Evolutionary conservation across 2,888 invertebrate species (phyloP).

Genomic region (Hirtodrosophila duncani): DNA sequence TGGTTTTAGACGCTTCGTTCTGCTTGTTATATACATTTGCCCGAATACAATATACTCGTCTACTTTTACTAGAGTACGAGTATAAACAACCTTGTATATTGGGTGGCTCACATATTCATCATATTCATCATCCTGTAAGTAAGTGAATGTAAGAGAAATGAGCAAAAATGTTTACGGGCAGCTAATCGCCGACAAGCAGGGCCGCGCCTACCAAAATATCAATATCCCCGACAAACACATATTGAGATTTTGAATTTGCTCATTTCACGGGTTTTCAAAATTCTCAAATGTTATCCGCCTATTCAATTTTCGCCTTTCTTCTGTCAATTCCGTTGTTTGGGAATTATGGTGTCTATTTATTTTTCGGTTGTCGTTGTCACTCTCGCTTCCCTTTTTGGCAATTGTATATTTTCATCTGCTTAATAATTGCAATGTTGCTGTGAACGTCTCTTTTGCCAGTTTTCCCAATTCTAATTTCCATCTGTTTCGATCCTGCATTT

Average conservation of each 20-base stretch:
- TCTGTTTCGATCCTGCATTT: too few species aligned
- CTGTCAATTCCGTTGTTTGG: conserved; percentile 22
- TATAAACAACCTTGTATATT: too few species aligned
- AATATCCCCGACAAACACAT: conserved; percentile 28
- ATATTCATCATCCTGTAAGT: too few species aligned
- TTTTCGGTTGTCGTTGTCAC: conserved; percentile 37
- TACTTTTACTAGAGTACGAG: too few species aligned
- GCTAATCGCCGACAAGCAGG: too few species aligned
- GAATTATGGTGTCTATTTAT: conserved; percentile 30
- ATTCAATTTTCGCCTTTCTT: conserved; percentile 25
- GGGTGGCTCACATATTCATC: too few species aligned
- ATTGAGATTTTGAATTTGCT: conserved; percentile 50
- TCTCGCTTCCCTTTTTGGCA: conserved; percentile 18
- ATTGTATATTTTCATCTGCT: conserved; percentile 38
- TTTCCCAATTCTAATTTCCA: conserved; percentile 44
- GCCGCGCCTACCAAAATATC: conserved; percentile 16
- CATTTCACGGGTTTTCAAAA: conserved; percentile 57
- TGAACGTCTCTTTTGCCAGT: conserved; percentile 44
- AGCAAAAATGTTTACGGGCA: too few species aligned
- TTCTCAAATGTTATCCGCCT: conserved; percentile 42
- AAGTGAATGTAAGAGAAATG: too few species aligned
- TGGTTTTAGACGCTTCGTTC: too few species aligned
- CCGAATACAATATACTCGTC: too few species aligned
- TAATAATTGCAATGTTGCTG: conserved; percentile 52
- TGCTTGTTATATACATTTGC: too few species aligned